Evolutionary conservation across 2,888 invertebrate species (phyloP).

Genomic region (Aporophyla nigra): DNA sequence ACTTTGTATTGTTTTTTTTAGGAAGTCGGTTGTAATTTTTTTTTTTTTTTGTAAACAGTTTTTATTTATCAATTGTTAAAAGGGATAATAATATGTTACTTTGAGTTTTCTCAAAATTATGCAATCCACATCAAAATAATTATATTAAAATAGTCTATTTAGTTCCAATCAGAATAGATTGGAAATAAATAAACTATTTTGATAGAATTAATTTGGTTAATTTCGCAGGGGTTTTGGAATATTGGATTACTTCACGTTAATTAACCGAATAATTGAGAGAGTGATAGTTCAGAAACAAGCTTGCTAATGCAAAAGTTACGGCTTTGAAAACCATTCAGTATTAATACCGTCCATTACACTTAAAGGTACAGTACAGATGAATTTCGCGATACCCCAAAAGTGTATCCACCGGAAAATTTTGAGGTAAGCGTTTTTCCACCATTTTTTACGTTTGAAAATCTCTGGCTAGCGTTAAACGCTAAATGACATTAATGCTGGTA

Average conservation of each 20-base stretch:
- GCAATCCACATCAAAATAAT: neutral
- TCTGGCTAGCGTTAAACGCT: slow-evolving; percentile 39
- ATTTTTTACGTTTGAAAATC: slow-evolving; percentile 45
- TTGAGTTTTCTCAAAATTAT: neutral
- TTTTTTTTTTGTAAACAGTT: neutral
- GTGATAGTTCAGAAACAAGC: neutral
- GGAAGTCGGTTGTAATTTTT: too few relatives aligned
- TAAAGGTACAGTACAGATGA: slow-evolving; percentile 1
- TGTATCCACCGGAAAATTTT: slow-evolving; percentile 32
- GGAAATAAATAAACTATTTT: too few relatives aligned
- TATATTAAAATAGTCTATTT: neutral
- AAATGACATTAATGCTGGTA: slow-evolving; percentile 50
- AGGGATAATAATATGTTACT: neutral
- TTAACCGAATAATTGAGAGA: neutral
- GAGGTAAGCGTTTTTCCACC: slow-evolving; percentile 31
- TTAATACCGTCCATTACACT: neutral
- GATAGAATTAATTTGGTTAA: too few relatives aligned
- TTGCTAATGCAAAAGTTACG: too few relatives aligned
- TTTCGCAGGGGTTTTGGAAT: neutral
- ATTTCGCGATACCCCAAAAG: slow-evolving; percentile 25
- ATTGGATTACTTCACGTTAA: neutral
- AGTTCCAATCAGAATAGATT: neutral
- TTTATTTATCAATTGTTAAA: neutral
- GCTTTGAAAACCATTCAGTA: too few relatives aligned
- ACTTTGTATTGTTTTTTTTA: too few relatives aligned